Conservation (phyloP, 2,888 invertebrate species). For the Yponomeuta sedellus region DNA sequence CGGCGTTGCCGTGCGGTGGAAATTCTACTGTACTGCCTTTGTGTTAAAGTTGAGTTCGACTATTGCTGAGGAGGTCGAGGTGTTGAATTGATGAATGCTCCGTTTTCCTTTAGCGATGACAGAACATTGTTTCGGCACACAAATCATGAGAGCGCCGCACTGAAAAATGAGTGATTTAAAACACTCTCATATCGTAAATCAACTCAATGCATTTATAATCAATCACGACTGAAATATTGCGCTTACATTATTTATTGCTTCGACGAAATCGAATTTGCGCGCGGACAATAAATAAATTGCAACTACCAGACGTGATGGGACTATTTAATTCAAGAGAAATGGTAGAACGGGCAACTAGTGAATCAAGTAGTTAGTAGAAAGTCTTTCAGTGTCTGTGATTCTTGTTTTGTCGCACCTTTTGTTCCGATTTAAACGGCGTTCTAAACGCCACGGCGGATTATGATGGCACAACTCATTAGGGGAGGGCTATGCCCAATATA, state of each 20-base stretch:
- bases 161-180: slow-evolving; percentile 8
- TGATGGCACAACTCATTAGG: no score
- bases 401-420: not conserved
- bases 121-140: not conserved
- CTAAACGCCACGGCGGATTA: no score
- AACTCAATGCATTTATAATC: slow-evolving; percentile 5
- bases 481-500: no score
- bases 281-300: not conserved
- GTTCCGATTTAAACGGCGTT: not conserved
- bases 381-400: not conserved
- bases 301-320: not conserved
- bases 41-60: not conserved
- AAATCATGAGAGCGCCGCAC: not conserved
- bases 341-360: not conserved
- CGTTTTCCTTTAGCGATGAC: slow-evolving; percentile 1
- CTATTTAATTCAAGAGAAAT: slow-evolving; percentile 1
- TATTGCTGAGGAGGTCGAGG: not conserved
- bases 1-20: not conserved
- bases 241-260: slow-evolving; percentile 5
- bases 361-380: not conserved
- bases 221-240: not conserved
- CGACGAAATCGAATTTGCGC: not conserved
- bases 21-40: not conserved
- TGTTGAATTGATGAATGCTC: not conserved
- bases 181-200: slow-evolving; percentile 1